Evolutionary conservation across 2,797 vertebrate genomes (phyloP), one percentile per base, ranked within the genome.

Genomic region (Delichon dasypus): DNA sequence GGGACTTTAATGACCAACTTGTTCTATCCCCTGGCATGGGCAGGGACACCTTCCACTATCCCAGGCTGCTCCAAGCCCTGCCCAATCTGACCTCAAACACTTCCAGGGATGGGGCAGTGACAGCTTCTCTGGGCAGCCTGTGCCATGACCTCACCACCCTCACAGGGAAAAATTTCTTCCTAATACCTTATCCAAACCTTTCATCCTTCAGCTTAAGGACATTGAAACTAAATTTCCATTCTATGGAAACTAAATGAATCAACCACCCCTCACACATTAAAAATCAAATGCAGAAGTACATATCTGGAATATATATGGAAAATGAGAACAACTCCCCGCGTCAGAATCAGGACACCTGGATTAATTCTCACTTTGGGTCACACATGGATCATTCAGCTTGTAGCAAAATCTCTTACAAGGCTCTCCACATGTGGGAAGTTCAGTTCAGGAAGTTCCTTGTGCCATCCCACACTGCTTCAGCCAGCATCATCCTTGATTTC

Each of bases 341-440:
- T 29, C 42, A 40, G 38, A 75, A 11, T 7, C 16, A n/a, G 29
- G 54, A 22, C 13, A 44, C 2, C 23, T 7, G 25, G 51, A 67
- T 21, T 27, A 34, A 14, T 44, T 66, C 42, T 57, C 16, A 19
- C 26, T 50, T 22, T 0, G 9, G 48, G 48, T 30, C 76, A 60
- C 53, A 12, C 45, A 38, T 1, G 0, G 2, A 36, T 40, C 19
- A 11, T 36, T 44, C 1, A 8, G 50, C 18, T 29, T 5, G 0
- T 3, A 40, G 38, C 0, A 1, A 65, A 16, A 72, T 27, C 77
- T 64, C 55, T 16, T 32, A 22, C 8, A 9, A 72, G 60, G 12
- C 14, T 32, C 55, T 66, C n/a, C 29, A 30, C 1, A 1, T 0
- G 2, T 3, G 32, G 0, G 3, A 57, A 64, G 48, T 5, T 38